Evolutionary conservation across 1,140 invertebrate species (phyloP).

Genomic region (Ceratina japonica): DNA sequence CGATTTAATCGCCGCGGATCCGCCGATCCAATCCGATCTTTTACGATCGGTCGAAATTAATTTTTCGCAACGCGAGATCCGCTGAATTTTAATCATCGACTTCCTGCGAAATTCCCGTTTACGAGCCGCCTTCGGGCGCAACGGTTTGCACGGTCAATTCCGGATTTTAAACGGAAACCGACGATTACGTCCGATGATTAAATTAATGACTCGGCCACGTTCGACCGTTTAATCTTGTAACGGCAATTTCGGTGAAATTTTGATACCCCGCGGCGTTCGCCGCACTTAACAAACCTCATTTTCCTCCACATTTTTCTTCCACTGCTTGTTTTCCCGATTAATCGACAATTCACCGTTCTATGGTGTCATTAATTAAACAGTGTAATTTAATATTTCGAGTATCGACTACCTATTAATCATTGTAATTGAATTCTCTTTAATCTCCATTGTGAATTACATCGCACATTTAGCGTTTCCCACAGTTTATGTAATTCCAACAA

Average conservation of each 20-base stretch:
- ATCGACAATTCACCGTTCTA: background rate
- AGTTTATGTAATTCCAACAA: background rate
- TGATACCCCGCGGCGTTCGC: background rate
- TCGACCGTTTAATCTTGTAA: constrained; percentile 18
- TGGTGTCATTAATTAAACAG: background rate
- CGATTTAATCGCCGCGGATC: no score
- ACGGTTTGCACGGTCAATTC: constrained; percentile 10
- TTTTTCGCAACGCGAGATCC: background rate
- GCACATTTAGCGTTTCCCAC: background rate
- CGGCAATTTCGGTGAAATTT: background rate
- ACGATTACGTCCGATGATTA: constrained; percentile 26
- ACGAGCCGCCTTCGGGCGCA: background rate
- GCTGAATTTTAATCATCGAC: constrained; percentile 15
- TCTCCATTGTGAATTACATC: background rate
- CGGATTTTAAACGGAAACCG: constrained; percentile 24
- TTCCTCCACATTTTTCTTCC: background rate
- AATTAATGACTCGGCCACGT: constrained; percentile 13
- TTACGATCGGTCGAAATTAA: background rate
- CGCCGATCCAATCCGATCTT: no score
- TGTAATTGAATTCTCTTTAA: constrained; percentile 5
- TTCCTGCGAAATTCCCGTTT: no score
- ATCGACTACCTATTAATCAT: background rate
- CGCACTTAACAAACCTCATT: background rate
- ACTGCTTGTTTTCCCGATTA: background rate
- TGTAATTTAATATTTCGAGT: background rate